A percentile compares a stretch with the other conserved stretches of the same genome.
These are phyloP conservation scores for Pao palembangensis DNA, from an alignment of 2,113 vertebrate genomes.

Conservation along the genomic window DNA sequence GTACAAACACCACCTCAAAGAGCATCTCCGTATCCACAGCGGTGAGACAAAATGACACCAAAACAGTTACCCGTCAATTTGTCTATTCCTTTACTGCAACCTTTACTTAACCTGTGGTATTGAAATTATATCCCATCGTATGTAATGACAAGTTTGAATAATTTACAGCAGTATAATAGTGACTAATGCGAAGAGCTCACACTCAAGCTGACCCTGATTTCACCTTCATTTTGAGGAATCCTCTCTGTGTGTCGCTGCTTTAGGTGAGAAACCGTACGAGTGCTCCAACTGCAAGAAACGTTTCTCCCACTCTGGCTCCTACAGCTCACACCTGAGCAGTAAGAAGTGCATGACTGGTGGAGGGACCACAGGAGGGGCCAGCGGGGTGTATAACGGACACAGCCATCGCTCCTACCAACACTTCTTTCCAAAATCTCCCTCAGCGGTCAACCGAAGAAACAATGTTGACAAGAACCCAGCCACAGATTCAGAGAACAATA, in stretches of 20 bases:
- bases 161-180: constrained; percentile 14
- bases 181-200: constrained; percentile 16
- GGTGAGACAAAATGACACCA: constrained; percentile 70
- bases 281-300: constrained; percentile 82
- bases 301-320: constrained; percentile 83
- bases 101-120: constrained; percentile 33
- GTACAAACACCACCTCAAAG: constrained; percentile 85
- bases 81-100: constrained; percentile 46
- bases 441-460: constrained; percentile 54
- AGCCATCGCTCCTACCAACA: constrained; percentile 54
- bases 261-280: constrained; percentile 83
- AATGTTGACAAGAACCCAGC: constrained; percentile 55
- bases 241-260: constrained; percentile 16
- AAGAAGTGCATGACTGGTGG: constrained; percentile 76
- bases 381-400: constrained; percentile 60
- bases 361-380: constrained; percentile 31
- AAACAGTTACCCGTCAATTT: constrained; percentile 36
- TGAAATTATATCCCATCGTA: constrained; percentile 42
- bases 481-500: constrained; percentile 37
- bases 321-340: constrained; percentile 83
- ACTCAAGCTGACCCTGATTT: constrained; percentile 12
- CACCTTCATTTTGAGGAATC: constrained; percentile 9
- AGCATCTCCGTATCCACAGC: constrained; percentile 83
- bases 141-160: constrained; percentile 12
- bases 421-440: constrained; percentile 66